A percentile compares a stretch with the other conserved stretches of the same genome.
phyloP scores from a whole-genome alignment of 2,888 invertebrate genomes.

The Eulithis testata region DNA sequence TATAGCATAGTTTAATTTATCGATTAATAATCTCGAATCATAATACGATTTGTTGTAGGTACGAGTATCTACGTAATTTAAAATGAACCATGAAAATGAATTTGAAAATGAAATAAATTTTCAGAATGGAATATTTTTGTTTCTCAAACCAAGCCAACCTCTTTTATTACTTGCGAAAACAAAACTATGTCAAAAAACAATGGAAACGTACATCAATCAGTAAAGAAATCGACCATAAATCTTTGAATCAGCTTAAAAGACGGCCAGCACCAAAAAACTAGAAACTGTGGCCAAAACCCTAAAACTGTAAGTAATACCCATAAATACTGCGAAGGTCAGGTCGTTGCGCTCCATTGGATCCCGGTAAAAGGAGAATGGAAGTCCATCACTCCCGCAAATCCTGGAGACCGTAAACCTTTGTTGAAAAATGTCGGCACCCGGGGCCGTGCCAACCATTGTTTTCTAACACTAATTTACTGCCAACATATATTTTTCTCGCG shows the following conservation, averaged over 20 bases:
- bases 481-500: slow-evolving; percentile 55
- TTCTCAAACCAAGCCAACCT: no score
- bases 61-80: no score
- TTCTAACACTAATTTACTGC: slow-evolving; percentile 60
- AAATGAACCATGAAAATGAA: no score
- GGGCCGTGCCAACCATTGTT: slow-evolving; percentile 51
- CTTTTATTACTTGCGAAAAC: no score
- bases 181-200: no score
- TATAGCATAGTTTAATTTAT: no score
- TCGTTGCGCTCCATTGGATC: slow-evolving; percentile 32
- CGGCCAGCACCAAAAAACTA: slow-evolving; percentile 7
- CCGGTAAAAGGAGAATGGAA: slow-evolving; percentile 25
- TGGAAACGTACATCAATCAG: no score
- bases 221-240: background rate
- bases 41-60: no score
- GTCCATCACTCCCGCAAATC: slow-evolving; percentile 37
- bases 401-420: slow-evolving; percentile 46
- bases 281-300: slow-evolving; percentile 24
- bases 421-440: slow-evolving; percentile 52
- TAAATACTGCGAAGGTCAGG: slow-evolving; percentile 35
- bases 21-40: no score
- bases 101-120: no score
- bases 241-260: slow-evolving; percentile 15
- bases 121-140: no score
- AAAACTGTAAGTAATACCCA: slow-evolving; percentile 28